These are phyloP conservation scores for Willowsia nigromaculata DNA, from an alignment of 2,888 invertebrate genomes.

Conservation along the genomic window DNA sequence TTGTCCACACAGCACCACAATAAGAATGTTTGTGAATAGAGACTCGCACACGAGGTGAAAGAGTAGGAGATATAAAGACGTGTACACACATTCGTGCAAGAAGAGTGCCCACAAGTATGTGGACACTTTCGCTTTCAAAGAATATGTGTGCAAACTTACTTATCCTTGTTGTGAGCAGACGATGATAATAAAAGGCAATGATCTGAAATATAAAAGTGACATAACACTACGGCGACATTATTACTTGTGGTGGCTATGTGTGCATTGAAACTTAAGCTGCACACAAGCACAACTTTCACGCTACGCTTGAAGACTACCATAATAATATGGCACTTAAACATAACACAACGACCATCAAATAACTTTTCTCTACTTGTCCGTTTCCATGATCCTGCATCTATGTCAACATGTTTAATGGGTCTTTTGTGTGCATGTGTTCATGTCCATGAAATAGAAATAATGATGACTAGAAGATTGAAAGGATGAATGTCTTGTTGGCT, in stretches of 20 bases:
- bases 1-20: not conserved
- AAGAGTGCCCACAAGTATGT: not conserved
- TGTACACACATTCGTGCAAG: no score
- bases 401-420: conserved; percentile 19
- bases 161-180: not conserved
- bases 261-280: not conserved
- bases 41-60: no score
- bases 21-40: no score
- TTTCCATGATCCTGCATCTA: conserved; percentile 11
- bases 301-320: not conserved
- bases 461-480: not conserved
- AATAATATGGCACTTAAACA: conserved; percentile 8
- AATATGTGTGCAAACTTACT: not conserved
- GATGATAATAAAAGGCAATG: conserved; percentile 54
- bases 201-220: conserved; percentile 37
- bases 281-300: conserved; percentile 21
- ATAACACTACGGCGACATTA: conserved; percentile 4
- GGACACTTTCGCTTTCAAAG: not conserved
- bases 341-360: conserved; percentile 27
- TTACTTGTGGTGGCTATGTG: not conserved
- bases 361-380: conserved; percentile 22
- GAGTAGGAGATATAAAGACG: no score
- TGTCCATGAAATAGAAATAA: not conserved
- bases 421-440: not conserved
- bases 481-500: not conserved